These are phyloP conservation scores for Anoncus sp. DNA, from an alignment of 2,888 invertebrate species.

Conservation along the genomic window DNA sequence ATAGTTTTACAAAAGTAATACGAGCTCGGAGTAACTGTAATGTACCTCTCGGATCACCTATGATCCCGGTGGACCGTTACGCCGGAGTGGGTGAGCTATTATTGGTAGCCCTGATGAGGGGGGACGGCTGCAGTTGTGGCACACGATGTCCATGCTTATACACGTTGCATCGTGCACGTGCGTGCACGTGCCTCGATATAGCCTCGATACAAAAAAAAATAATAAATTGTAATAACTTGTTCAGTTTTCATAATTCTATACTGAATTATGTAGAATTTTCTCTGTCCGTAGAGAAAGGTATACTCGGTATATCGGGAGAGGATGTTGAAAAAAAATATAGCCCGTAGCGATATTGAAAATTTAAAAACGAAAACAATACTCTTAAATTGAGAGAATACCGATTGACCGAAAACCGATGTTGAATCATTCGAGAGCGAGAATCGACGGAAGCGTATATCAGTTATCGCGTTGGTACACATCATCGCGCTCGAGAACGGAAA, in stretches of 20 bases:
- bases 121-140: not conserved
- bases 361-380: no score
- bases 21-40: slow-evolving; percentile 75
- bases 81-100: slow-evolving; percentile 71
- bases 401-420: no score
- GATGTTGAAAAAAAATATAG: no score
- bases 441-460: slow-evolving; percentile 9
- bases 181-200: no score
- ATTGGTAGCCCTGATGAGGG: slow-evolving; percentile 6
- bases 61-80: slow-evolving; percentile 79
- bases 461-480: not conserved
- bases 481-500: slow-evolving; percentile 57
- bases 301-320: no score
- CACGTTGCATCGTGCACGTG: no score
- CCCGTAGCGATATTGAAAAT: no score
- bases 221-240: not conserved
- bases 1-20: slow-evolving; percentile 61
- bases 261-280: no score
- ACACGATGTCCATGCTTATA: slow-evolving; percentile 1
- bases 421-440: not conserved
- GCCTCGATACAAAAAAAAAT: not conserved
- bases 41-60: slow-evolving; percentile 77
- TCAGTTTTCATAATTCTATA: no score
- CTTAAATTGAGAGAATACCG: no score
- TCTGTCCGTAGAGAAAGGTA: no score